Conservation (phyloP, 2,113 vertebrate species). For the Hydropotes inermis region DNA sequence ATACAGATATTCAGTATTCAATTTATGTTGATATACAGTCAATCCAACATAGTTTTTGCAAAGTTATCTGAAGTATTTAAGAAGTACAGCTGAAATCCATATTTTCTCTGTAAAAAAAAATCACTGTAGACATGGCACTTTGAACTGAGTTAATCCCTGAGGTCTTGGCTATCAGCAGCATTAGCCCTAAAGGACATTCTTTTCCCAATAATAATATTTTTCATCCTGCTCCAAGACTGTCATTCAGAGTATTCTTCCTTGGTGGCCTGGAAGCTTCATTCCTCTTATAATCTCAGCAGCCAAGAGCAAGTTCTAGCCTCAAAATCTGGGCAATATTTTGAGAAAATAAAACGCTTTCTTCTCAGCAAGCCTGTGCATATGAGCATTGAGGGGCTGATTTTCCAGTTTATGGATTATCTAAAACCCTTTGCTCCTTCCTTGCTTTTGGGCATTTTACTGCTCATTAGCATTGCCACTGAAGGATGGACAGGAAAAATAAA, state of each 20-base stretch:
- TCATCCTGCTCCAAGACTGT: neutral
- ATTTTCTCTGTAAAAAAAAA: neutral
- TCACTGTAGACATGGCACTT: neutral
- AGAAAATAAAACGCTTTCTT: slow-evolving; percentile 44
- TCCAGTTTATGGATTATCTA: slow-evolving; percentile 51
- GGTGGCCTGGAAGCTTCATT: slow-evolving; percentile 15
- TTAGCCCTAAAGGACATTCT: neutral
- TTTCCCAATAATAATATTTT: neutral
- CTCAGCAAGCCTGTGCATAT: slow-evolving; percentile 27
- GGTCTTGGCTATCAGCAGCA: neutral
- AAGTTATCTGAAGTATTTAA: neutral
- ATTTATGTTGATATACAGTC: neutral
- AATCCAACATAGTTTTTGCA: neutral
- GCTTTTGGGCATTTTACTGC: slow-evolving; percentile 49
- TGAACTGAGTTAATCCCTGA: neutral
- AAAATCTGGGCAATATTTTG: slow-evolving; percentile 26
- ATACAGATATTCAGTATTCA: neutral
- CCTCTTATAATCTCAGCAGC: neutral
- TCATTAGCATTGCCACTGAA: slow-evolving; percentile 57
- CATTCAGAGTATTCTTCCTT: neutral
- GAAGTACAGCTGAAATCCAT: neutral
- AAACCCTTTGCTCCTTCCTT: slow-evolving; percentile 31
- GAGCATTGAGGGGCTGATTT: slow-evolving; percentile 46
- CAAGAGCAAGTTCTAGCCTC: slow-evolving; percentile 31
- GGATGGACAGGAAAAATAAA: slow-evolving; percentile 18